Evolutionary conservation across 2,113 vertebrate species (phyloP).

Genomic region (Dinomys branickii): DNA sequence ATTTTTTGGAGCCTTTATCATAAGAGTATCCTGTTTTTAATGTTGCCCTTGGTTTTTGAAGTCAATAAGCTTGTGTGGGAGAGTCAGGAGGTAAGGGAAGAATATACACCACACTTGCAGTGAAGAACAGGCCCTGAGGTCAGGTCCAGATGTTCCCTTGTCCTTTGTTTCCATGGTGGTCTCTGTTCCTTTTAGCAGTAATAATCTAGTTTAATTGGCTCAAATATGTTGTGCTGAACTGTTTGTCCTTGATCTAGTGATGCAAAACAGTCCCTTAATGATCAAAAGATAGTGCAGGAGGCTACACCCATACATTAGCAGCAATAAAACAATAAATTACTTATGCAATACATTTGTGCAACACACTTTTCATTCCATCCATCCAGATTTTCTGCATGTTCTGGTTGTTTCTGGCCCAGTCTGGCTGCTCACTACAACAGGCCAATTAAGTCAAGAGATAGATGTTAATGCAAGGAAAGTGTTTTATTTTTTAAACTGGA

Average conservation of each 20-base stretch:
- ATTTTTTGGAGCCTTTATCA: neutral
- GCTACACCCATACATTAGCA: constrained; percentile 62
- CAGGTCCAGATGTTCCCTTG: neutral
- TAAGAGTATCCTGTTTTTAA: neutral
- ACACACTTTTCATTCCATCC: constrained; percentile 67
- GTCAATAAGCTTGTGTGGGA: neutral
- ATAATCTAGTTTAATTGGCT: constrained; percentile 55
- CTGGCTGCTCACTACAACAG: neutral
- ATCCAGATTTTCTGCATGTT: constrained; percentile 72
- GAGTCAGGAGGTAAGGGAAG: neutral
- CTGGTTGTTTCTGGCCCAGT: neutral
- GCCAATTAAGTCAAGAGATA: neutral
- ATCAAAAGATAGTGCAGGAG: constrained; percentile 60
- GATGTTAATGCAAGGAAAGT: neutral
- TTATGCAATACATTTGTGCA: constrained; percentile 67
- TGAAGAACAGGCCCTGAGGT: neutral
- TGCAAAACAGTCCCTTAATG: constrained; percentile 60
- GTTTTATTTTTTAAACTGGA: neutral
- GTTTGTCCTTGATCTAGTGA: constrained; percentile 44
- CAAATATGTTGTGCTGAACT: constrained; percentile 51
- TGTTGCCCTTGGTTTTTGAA: neutral
- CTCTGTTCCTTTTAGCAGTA: constrained; percentile 2
- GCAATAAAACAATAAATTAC: constrained; percentile 28
- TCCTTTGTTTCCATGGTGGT: neutral
- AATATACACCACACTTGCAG: neutral